Conservation (phyloP, 2,113 vertebrate genomes). For the Chaetodon auriga region DNA sequence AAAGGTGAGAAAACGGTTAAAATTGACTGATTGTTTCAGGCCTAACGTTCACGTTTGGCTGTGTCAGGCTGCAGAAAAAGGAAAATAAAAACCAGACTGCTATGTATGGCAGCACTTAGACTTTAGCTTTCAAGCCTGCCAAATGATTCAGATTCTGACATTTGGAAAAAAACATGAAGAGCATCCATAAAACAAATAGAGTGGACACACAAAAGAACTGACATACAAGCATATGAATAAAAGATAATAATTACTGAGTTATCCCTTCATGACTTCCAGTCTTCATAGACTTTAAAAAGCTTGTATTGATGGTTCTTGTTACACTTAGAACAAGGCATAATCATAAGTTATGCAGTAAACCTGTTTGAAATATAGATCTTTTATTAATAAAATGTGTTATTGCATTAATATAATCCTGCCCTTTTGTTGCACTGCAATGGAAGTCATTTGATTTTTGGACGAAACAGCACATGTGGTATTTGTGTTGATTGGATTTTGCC, state of each 20-base stretch:
- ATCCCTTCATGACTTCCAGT: neutral
- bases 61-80: neutral
- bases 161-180: neutral
- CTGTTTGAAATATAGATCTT: neutral
- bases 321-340: neutral
- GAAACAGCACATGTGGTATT: neutral
- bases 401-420: neutral
- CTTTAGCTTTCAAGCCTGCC: constrained; percentile 2
- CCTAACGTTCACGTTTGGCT: neutral
- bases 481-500: constrained; percentile 31
- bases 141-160: constrained; percentile 31
- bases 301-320: neutral
- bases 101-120: neutral
- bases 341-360: constrained; percentile 1
- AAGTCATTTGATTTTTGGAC: constrained; percentile 18
- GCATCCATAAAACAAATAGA: constrained; percentile 17
- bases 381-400: neutral
- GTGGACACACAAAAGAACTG: neutral
- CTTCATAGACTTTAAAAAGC: neutral
- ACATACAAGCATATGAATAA: neutral
- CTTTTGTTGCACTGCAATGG: neutral
- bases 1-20: neutral
- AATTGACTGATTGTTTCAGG: neutral
- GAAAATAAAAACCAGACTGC: constrained; percentile 23
- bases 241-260: neutral